A percentile compares a stretch with the other conserved stretches of the same genome.
phyloP scores from a whole-genome alignment of 2,113 vertebrate genomes.

The Mixornis gularis region DNA sequence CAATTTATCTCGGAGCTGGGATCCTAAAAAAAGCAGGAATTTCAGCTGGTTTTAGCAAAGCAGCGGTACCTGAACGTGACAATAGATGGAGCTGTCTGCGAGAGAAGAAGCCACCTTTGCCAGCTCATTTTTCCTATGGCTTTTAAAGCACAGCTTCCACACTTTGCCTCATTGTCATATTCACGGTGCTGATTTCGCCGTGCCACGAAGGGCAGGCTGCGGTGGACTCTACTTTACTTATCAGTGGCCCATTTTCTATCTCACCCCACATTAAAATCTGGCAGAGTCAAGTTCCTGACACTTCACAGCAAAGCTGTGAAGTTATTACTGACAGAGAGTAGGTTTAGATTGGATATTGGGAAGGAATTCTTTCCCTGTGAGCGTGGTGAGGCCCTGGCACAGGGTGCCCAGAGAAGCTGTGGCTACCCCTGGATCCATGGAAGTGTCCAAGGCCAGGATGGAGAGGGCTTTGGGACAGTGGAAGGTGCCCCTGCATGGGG shows the following conservation, averaged over 20 bases:
- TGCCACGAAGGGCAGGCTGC: not conserved
- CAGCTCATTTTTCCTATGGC: not conserved
- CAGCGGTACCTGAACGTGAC: not conserved
- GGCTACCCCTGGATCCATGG: not conserved
- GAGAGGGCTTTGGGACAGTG: rapidly evolving
- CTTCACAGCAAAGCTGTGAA: not conserved
- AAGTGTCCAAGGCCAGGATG: rapidly evolving
- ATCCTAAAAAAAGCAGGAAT: not conserved
- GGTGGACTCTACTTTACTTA: not conserved
- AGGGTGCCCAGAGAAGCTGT: not conserved
- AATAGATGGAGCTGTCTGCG: slow-evolving; percentile 54
- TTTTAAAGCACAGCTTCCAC: not conserved
- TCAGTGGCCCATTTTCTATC: not conserved
- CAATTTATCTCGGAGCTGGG: not conserved
- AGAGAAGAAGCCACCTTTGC: not conserved
- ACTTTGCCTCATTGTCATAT: not conserved
- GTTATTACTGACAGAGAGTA: not conserved
- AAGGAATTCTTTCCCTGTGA: not conserved
- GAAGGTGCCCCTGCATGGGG: not conserved
- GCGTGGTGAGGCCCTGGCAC: rapidly evolving
- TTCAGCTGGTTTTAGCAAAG: not conserved
- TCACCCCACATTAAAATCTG: not conserved
- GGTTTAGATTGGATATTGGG: not conserved
- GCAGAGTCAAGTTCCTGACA: not conserved
- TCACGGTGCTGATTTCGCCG: not conserved